These are phyloP conservation scores for Megathymus violae DNA, from an alignment of 1,140 invertebrate species.

Conservation along the genomic window DNA sequence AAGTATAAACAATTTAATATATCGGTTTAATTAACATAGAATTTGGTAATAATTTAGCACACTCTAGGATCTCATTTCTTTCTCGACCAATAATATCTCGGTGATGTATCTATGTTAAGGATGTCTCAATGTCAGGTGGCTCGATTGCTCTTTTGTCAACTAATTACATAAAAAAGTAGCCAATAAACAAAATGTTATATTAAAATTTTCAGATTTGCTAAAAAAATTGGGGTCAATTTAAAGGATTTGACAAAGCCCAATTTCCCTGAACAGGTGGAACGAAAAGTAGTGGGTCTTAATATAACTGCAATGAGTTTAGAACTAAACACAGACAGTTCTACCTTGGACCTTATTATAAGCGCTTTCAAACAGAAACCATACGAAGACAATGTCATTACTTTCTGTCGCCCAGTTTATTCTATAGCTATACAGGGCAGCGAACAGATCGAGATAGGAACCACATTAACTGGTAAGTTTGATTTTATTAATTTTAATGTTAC, in stretches of 20 bases:
- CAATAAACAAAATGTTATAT: no score
- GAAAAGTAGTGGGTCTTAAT: constrained; percentile 51
- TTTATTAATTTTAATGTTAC: no score
- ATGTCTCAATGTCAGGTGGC: no score
- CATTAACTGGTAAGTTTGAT: constrained; percentile 70
- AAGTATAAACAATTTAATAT: constrained; percentile 49
- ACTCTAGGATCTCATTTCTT: no score
- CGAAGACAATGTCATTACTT: constrained; percentile 77
- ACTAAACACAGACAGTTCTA: constrained; percentile 61
- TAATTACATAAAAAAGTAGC: no score
- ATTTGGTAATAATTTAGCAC: no score
- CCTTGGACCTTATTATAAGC: constrained; percentile 74
- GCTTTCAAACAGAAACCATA: constrained; percentile 74
- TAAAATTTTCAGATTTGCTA: constrained; percentile 64
- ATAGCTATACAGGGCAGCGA: constrained; percentile 64
- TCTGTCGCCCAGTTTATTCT: constrained; percentile 79
- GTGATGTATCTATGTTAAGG: no score
- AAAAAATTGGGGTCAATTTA: constrained; percentile 73
- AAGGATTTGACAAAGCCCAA: constrained; percentile 71
- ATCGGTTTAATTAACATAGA: no score
- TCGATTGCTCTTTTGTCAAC: no score
- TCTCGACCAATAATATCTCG: no score
- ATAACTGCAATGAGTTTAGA: constrained; percentile 53
- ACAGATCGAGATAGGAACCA: constrained; percentile 67
- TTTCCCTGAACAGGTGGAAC: constrained; percentile 75